phyloP scores from a whole-genome alignment of 2,797 vertebrate species.

The Hozukius guyotensis region DNA sequence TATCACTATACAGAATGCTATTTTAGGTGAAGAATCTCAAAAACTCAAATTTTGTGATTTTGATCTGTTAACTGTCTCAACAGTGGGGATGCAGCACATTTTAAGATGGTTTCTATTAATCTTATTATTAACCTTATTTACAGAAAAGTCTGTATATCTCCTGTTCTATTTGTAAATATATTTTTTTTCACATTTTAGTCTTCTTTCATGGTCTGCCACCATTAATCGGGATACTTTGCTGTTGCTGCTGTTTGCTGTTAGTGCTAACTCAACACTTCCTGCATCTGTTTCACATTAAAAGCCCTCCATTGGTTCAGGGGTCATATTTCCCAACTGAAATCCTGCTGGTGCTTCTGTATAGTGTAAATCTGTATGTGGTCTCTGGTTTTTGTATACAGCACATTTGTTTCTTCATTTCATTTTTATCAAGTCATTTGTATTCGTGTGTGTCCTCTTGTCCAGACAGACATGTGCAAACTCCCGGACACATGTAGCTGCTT shows the following conservation, averaged over 20 bases:
- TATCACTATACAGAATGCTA: background rate
- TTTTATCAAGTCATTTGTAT: background rate
- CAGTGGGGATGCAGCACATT: background rate
- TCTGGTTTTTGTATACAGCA: background rate
- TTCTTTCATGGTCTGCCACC: background rate
- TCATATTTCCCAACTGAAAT: slow-evolving; percentile 11
- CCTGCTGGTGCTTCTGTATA: background rate
- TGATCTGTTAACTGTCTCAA: background rate
- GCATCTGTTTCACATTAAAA: slow-evolving; percentile 39
- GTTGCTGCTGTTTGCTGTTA: slow-evolving; percentile 5
- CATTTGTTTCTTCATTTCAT: background rate
- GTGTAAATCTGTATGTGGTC: background rate
- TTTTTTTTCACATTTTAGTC: background rate
- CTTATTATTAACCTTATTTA: background rate
- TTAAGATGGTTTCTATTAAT: background rate
- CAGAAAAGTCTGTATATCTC: background rate
- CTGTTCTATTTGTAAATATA: background rate
- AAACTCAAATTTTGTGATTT: background rate
- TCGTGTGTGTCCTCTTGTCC: background rate
- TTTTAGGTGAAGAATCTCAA: background rate
- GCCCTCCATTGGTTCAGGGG: background rate
- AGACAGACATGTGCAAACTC: too few species aligned
- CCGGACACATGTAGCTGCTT: too few species aligned
- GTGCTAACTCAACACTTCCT: slow-evolving; percentile 34
- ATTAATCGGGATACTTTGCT: slow-evolving; percentile 19